Conservation (phyloP, 2,797 vertebrate genomes). For the Arctocebus calabarensis region DNA sequence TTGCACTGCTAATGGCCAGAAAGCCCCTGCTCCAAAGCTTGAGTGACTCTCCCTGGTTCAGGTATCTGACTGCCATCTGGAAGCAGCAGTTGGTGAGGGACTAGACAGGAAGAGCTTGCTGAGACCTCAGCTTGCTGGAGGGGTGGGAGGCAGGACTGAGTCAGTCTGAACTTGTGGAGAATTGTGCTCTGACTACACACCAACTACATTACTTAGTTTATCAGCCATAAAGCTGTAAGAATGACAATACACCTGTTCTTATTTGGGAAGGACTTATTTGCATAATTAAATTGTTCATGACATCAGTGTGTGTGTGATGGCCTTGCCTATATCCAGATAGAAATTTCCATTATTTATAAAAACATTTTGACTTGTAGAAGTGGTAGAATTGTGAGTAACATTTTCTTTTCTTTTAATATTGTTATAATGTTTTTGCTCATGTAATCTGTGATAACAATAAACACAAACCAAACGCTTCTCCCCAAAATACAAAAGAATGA, state of each 20-base stretch:
- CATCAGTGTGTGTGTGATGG: background rate
- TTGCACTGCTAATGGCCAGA: background rate
- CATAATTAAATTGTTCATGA: slow-evolving; percentile 50
- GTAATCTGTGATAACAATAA: slow-evolving; percentile 13
- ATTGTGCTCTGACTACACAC: background rate
- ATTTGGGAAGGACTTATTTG: background rate
- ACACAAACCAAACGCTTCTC: slow-evolving; percentile 1
- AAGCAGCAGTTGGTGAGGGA: background rate
- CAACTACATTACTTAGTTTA: background rate
- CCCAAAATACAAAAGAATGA: background rate
- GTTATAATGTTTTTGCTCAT: slow-evolving; percentile 36
- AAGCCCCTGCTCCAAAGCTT: background rate
- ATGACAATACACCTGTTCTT: background rate
- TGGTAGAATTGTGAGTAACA: slow-evolving; percentile 13
- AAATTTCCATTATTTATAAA: slow-evolving; percentile 39
- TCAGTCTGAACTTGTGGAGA: background rate
- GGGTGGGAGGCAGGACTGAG: background rate
- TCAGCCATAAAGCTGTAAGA: background rate
- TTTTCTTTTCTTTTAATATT: slow-evolving; percentile 20
- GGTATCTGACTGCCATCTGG: background rate
- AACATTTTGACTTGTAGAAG: slow-evolving; percentile 54
- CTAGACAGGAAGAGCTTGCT: background rate
- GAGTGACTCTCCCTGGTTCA: background rate
- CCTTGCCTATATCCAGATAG: slow-evolving; percentile 29
- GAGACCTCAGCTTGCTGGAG: background rate